These are phyloP conservation scores for Ispidina picta DNA, from an alignment of 2,797 vertebrate species.

Conservation along the genomic window DNA sequence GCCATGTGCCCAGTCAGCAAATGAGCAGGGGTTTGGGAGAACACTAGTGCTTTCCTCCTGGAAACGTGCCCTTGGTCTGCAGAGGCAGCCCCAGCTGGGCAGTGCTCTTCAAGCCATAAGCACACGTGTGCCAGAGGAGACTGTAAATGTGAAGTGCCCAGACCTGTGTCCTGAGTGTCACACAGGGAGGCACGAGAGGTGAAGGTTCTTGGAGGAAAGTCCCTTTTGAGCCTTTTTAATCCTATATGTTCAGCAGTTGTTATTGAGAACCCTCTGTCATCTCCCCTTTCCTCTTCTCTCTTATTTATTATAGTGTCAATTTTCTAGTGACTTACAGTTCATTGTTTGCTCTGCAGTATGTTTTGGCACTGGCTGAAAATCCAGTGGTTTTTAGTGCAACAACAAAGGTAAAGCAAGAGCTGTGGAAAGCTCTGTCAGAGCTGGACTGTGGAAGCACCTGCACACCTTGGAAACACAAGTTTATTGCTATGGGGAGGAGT, in stretches of 20 bases:
- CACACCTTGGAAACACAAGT: not conserved
- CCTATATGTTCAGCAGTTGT: not conserved
- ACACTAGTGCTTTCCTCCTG: not conserved
- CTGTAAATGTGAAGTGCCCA: not conserved
- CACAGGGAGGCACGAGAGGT: not conserved
- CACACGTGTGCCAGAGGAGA: not conserved
- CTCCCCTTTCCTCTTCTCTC: not conserved
- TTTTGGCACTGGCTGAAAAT: not conserved
- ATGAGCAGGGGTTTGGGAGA: not conserved
- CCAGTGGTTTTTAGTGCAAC: not conserved
- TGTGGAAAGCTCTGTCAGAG: not conserved
- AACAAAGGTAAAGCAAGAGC: not conserved
- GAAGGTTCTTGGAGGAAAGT: not conserved
- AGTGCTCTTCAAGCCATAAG: not conserved
- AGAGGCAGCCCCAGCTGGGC: not conserved
- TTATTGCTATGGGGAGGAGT: not conserved
- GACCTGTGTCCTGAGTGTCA: not conserved
- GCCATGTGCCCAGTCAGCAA: not conserved
- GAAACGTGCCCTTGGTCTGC: not conserved
- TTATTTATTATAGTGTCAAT: not conserved
- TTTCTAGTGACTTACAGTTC: not conserved
- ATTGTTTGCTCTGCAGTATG: not conserved
- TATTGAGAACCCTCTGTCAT: not conserved
- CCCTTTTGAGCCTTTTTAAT: not conserved
- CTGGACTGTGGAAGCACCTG: constrained; percentile 5